These are phyloP conservation scores for Sarcophaga subvicina DNA, from an alignment of 2,888 invertebrate genomes.

Conservation along the genomic window DNA sequence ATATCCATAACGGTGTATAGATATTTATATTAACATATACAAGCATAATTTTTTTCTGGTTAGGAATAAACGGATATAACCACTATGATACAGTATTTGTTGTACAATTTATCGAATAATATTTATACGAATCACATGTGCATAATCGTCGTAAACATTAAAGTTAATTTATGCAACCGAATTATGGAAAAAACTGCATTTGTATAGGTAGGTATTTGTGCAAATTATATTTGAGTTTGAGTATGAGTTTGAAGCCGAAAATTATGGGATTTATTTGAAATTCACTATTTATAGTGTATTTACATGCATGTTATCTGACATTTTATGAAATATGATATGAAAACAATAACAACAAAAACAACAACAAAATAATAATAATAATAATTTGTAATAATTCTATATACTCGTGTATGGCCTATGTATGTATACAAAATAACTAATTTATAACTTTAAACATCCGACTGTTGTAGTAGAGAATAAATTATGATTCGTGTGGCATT, in stretches of 20 bases:
- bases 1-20: background rate
- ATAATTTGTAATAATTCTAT: background rate
- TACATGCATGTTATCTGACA: slow-evolving; percentile 47
- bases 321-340: slow-evolving; percentile 48
- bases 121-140: slow-evolving; percentile 31
- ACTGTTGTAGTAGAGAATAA: slow-evolving; percentile 28
- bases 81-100: background rate
- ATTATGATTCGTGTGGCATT: slow-evolving; percentile 39
- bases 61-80: slow-evolving; percentile 16
- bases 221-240: background rate
- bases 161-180: slow-evolving; percentile 44
- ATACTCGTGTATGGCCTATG: background rate
- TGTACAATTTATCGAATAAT: slow-evolving; percentile 33
- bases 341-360: slow-evolving; percentile 16
- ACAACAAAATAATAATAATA: slow-evolving; percentile 7
- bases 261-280: slow-evolving; percentile 46
- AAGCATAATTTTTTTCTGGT: slow-evolving; percentile 21
- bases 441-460: slow-evolving; percentile 64
- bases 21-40: slow-evolving; percentile 20
- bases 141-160: slow-evolving; percentile 23
- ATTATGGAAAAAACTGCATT: background rate
- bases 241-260: slow-evolving; percentile 7
- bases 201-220: background rate
- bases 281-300: slow-evolving; percentile 40
- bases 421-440: slow-evolving; percentile 37